Conservation (phyloP, 2,888 invertebrate genomes). For the Tipula vernalis region DNA sequence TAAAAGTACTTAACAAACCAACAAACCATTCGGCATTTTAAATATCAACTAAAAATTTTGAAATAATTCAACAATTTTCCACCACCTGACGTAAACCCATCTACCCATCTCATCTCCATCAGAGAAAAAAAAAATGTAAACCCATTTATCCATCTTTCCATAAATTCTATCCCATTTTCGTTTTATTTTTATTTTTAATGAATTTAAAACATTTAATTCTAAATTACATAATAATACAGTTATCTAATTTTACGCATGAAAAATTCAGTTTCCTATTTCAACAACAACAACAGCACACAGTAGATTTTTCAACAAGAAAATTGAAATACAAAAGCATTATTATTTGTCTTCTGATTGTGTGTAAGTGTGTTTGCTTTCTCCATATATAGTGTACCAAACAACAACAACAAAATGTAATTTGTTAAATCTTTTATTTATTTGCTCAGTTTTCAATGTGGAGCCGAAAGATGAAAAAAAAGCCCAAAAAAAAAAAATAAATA, state of each 20-base stretch:
- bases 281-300: neutral
- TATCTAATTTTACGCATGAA: neutral
- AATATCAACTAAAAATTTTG: neutral
- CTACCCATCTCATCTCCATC: neutral
- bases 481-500: neutral
- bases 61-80: neutral
- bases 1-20: no score
- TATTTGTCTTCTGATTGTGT: neutral
- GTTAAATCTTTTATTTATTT: neutral
- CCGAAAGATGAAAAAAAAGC: neutral
- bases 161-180: neutral
- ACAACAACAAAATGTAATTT: neutral
- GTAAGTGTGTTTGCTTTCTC: neutral
- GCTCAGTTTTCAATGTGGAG: neutral
- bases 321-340: neutral
- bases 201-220: neutral
- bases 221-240: constrained; percentile 4
- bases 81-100: neutral
- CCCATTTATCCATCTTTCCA: neutral
- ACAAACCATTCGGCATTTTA: neutral
- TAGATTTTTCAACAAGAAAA: neutral
- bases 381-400: no score
- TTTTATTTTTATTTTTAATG: neutral
- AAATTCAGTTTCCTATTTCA: neutral
- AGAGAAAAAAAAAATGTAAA: neutral